Base-by-base conservation (phyloP, 2,113 vertebrate species). In the Psittacus erithacus region DNA sequence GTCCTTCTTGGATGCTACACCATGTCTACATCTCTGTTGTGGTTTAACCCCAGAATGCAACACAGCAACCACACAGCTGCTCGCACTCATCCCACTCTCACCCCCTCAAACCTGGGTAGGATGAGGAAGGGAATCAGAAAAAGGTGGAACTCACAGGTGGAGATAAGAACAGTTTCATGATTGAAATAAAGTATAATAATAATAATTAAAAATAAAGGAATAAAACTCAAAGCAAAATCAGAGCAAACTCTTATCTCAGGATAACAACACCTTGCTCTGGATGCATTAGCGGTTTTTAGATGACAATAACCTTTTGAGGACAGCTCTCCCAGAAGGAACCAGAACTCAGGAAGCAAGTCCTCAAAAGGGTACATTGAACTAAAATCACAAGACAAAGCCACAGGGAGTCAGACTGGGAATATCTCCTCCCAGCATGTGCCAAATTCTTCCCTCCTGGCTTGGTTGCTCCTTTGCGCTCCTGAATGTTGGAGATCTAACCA, bases 261-360 rank as follows among this genome's bases (percentile, higher is more conserved):
- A 71, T n/a, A 33, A 18, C 11, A 31, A 9, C 1, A 1, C 24
- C 57, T 71, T 49, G 10, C 41, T 50, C 35, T 14, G 18, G 3
- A 28, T 20, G 27, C 28, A 28, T 52, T 46, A 17, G 27, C 0
- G 1, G 13, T 19, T 57, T 38, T 57, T n/a, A 55, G 12, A 17
- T 1, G 1, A n/a, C 29, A 47, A 62, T 5, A 10, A 49, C 6
- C 3, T 63, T 49, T 15, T 1, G 0, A 75, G 52, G 47, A n/a
- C 7, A 27, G 38, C 3, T 62, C 1, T 62, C 25, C n/a, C 47
- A n/a, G n/a, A n/a, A 41, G 35, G 39, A 85, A 53, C 3, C 7
- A 0, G 1, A 76, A 19, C 33, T 22, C 22, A 10, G 16, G 23
- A 8, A 87, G 17, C 0, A 5, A 82, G 23, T 82, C 11, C 28